A percentile compares a stretch with the other conserved stretches of the same genome.
phyloP scores from a whole-genome alignment of 2,113 vertebrate species.

The Cepphus grylle region DNA sequence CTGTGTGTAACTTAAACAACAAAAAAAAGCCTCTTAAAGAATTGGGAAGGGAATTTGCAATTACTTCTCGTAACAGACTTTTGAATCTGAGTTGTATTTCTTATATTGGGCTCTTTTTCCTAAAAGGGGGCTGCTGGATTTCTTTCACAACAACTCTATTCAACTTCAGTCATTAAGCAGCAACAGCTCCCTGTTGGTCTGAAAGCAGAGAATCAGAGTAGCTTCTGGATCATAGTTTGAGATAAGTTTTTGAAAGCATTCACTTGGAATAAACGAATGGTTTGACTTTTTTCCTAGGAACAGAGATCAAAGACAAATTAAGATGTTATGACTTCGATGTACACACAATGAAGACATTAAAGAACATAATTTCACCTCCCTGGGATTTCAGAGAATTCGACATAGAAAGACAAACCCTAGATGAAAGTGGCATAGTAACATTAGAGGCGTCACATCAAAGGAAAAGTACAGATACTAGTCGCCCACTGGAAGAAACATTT shows the following conservation, averaged over 20 bases:
- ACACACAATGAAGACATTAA: constrained; percentile 88
- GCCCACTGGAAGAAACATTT: constrained; percentile 85
- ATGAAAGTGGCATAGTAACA: constrained; percentile 82
- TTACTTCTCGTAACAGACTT: neutral
- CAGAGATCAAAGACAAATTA: constrained; percentile 95
- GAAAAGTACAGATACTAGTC: constrained; percentile 84
- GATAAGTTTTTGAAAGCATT: neutral
- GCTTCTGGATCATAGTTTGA: neutral
- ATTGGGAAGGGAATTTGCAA: neutral
- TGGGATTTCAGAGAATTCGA: constrained; percentile 84
- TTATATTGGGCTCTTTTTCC: neutral
- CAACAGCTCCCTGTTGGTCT: neutral
- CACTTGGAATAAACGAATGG: neutral
- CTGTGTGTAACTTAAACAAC: neutral
- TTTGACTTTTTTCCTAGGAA: constrained; percentile 78
- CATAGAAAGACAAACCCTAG: constrained; percentile 78
- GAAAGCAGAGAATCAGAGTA: neutral
- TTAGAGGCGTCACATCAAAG: constrained; percentile 82
- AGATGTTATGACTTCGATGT: constrained; percentile 85
- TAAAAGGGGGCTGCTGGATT: neutral
- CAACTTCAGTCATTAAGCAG: neutral
- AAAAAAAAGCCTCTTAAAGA: neutral
- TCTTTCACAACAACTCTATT: neutral
- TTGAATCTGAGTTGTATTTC: neutral
- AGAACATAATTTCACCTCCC: constrained; percentile 90